Evolutionary conservation across 2,888 invertebrate species (phyloP).

Genomic region (Brachyopa scutellaris): DNA sequence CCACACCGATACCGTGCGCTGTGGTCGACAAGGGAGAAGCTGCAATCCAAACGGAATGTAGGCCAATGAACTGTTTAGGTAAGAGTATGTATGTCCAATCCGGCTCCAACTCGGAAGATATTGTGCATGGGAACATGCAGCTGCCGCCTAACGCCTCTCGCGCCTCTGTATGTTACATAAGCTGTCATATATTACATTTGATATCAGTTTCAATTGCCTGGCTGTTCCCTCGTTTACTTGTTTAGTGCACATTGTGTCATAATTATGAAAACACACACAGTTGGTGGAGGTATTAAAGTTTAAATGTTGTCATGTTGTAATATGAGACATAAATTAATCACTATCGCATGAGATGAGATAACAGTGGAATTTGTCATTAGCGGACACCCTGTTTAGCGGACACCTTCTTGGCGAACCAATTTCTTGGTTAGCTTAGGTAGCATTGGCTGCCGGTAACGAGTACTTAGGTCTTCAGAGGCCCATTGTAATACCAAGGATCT

Average conservation of each 20-base stretch:
- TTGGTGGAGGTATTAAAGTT: neutral
- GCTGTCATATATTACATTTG: conserved; percentile 35
- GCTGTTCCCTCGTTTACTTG: conserved; percentile 12
- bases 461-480: too few species aligned
- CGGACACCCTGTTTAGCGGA: neutral
- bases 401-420: too few species aligned
- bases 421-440: too few species aligned
- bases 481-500: too few species aligned
- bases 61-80: conserved; percentile 60
- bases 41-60: conserved; percentile 39
- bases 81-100: too few species aligned
- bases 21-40: conserved; percentile 29
- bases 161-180: conserved; percentile 59
- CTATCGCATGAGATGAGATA: conserved; percentile 14
- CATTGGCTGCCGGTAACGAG: too few species aligned
- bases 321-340: conserved; percentile 24
- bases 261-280: conserved; percentile 56
- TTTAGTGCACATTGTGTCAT: conserved; percentile 47
- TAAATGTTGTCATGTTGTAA: conserved; percentile 55
- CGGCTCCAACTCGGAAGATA: conserved; percentile 33
- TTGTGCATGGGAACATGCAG: conserved; percentile 28
- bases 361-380: too few species aligned
- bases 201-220: conserved; percentile 63
- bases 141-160: neutral
- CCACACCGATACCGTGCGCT: conserved; percentile 2